Evolutionary conservation across 1,140 invertebrate genomes (phyloP).

Genomic region (Meloidogyne chitwoodi): DNA sequence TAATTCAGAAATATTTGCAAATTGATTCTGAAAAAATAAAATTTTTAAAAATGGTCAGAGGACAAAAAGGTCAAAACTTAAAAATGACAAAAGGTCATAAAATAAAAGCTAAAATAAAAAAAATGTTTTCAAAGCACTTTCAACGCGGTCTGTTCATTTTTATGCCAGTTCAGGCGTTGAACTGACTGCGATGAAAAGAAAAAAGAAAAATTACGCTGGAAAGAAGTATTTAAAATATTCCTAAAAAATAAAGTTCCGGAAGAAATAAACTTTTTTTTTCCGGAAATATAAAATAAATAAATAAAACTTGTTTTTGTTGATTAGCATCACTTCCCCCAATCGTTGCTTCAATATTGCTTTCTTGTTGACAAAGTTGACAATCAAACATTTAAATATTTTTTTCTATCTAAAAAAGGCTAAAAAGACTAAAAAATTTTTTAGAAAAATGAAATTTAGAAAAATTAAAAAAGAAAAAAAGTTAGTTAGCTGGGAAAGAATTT

Average conservation of each 20-base stretch:
- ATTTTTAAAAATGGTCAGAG: neutral
- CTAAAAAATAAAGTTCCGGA: too few relatives aligned
- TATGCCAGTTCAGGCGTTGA: too few relatives aligned
- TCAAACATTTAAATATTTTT: neutral
- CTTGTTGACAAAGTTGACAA: neutral
- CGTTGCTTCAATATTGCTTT: neutral
- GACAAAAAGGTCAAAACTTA: neutral
- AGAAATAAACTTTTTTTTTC: too few relatives aligned
- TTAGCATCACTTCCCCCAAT: neutral
- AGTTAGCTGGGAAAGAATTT: neutral
- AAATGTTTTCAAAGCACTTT: too few relatives aligned
- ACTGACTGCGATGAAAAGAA: too few relatives aligned
- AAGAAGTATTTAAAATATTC: too few relatives aligned
- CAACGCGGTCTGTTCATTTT: too few relatives aligned
- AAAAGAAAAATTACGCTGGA: too few relatives aligned
- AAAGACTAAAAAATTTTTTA: neutral
- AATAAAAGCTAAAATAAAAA: too few relatives aligned
- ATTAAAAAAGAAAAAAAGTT: neutral
- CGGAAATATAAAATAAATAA: too few relatives aligned
- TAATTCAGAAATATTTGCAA: slow-evolving; percentile 2
- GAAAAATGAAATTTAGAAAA: neutral
- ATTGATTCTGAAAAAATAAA: neutral
- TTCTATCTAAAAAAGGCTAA: neutral
- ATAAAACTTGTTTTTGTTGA: neutral
- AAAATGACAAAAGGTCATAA: too few relatives aligned